phyloP scores from a whole-genome alignment of 2,888 invertebrate species.

The Anoplius nigerrimus region DNA sequence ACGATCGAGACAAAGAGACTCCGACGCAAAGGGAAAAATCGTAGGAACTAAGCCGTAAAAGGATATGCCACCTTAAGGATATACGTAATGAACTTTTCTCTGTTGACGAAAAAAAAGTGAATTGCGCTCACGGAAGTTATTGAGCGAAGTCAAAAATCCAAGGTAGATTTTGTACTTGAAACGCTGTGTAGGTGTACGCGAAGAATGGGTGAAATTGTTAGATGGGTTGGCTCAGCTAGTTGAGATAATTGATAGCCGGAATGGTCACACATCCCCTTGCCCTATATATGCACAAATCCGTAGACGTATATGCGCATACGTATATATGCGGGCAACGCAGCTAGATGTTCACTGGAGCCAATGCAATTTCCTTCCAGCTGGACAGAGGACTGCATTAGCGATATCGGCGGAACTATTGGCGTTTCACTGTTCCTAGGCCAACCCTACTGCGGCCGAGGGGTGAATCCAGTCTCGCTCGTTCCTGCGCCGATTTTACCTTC shows the following conservation, averaged over 20 bases:
- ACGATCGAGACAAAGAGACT: conserved; percentile 9
- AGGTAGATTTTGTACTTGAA: too few relatives aligned
- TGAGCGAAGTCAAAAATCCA: too few relatives aligned
- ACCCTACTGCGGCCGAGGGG: too few relatives aligned
- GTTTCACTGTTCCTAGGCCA: not conserved
- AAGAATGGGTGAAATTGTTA: not conserved
- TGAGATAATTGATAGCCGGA: conserved; percentile 68
- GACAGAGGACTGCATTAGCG: conserved; percentile 65
- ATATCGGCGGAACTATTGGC: conserved; percentile 57
- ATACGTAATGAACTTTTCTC: too few relatives aligned
- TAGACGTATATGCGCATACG: conserved; percentile 3
- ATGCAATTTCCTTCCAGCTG: conserved; percentile 66
- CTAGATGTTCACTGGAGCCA: conserved; percentile 42
- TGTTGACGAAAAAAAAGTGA: too few relatives aligned
- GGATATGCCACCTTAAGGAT: too few relatives aligned
- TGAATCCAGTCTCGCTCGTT: too few relatives aligned
- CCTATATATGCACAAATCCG: not conserved
- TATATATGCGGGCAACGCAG: conserved; percentile 16
- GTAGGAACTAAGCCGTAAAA: too few relatives aligned
- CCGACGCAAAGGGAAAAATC: conserved; percentile 22
- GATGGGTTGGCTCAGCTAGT: conserved; percentile 67
- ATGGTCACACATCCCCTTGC: conserved; percentile 53
- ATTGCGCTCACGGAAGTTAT: too few relatives aligned
- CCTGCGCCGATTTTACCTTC: too few relatives aligned
- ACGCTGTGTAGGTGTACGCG: too few relatives aligned